Evolutionary conservation across 2,888 invertebrate genomes (phyloP), one percentile per base, ranked within the genome.

Genomic region (Nemotelus pantherinus): DNA sequence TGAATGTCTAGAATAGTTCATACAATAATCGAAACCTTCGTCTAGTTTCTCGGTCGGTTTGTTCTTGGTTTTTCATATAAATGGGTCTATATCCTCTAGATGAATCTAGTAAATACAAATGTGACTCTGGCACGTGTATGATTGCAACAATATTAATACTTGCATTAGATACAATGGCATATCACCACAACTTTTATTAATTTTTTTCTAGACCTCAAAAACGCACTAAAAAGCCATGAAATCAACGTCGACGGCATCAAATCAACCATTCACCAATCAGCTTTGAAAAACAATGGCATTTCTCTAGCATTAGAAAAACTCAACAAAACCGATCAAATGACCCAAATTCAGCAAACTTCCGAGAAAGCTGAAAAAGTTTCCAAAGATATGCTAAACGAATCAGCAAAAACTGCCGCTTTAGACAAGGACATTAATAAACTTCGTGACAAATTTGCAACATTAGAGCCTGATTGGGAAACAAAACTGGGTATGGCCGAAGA

Each of bases 401-500:
- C 82, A 3, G 81, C 81, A 0, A 82, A 80, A 53, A 83, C 84
- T 0, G 78, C 81, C 1, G 82, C 82, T 0, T 79, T 84, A 58
- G 84, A 85, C 39, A 81, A 82, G 2, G 84, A 86, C 48, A 84
- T 87, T 9, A 80, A 82, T 4, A 82, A 81, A 10, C 81, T 87
- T 76, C 83, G 85, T 0, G 83, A 85, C 7, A 86, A 85, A 41
- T 85, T 87, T 68, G 83, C 84, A 9, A 83, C 83, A 47, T 80
- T 87, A 0, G 87, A 87, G 70, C 87, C 87, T 0, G 86, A 92
- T 78, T 92, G 92, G 71, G 93, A 92, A 82, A 90, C 91, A 0
- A 92, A 92, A 80, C 87, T 93, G 2, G 92, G 92, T 39, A 89
- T 91, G 76, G 93, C 92, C 0, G 91, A 92, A 84, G 93, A 93